Evolutionary conservation across 2,888 invertebrate species (phyloP).

Genomic region (Pemphredon lugubris): DNA sequence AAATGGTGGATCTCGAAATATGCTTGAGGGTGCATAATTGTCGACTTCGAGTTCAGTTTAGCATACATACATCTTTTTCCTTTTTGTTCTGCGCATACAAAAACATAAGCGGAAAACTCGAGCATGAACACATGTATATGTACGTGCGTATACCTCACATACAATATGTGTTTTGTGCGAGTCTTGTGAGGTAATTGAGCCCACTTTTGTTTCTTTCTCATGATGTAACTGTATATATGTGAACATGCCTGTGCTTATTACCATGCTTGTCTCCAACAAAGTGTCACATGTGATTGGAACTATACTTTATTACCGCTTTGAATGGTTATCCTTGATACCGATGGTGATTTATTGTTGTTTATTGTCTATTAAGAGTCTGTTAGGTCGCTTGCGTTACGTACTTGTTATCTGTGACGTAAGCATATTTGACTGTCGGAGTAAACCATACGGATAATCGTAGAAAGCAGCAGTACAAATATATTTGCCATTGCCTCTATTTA

Average conservation of each 20-base stretch:
- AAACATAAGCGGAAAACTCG: constrained; percentile 45
- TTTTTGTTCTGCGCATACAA: constrained; percentile 45
- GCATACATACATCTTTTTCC: constrained; percentile 48
- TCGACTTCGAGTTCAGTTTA: constrained; percentile 56
- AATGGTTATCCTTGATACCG: constrained; percentile 60
- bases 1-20: constrained; percentile 79
- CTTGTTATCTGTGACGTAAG: constrained; percentile 37
- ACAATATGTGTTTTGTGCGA: constrained; percentile 55
- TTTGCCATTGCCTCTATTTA: neutral
- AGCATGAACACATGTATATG: constrained; percentile 66
- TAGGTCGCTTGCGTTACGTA: constrained; percentile 43
- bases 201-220: constrained; percentile 48
- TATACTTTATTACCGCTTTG: constrained; percentile 62
- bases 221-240: constrained; percentile 63
- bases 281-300: constrained; percentile 63
- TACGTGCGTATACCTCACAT: constrained; percentile 55
- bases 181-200: constrained; percentile 44
- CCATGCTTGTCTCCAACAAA: constrained; percentile 62
- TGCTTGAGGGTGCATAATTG: constrained; percentile 72
- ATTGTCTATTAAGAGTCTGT: constrained; percentile 42
- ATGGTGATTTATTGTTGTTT: constrained; percentile 17
- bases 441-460: constrained; percentile 13
- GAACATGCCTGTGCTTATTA: constrained; percentile 66
- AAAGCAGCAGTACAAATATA: constrained; percentile 5
- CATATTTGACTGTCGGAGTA: constrained; percentile 21